Conservation (phyloP, 2,797 vertebrate species). For the Catostomus latipinnis region DNA sequence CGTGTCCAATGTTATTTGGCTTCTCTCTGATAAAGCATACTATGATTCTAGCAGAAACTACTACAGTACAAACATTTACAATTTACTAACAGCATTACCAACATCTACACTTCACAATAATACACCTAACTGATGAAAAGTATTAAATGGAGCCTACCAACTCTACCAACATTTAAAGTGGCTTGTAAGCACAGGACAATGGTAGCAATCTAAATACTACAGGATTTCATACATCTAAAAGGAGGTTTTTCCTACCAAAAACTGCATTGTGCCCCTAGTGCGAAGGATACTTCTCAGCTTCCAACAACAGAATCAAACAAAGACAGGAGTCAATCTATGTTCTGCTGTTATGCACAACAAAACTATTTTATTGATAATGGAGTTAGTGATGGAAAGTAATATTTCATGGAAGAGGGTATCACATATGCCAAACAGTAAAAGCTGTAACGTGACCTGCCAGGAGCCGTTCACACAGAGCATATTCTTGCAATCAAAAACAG, state of each 20-base stretch:
- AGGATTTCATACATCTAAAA: constrained; percentile 29
- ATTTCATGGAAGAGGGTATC: constrained; percentile 16
- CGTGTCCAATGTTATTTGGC: neutral
- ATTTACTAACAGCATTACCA: constrained; percentile 13
- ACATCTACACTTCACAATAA: constrained; percentile 29
- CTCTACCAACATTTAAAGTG: constrained; percentile 36
- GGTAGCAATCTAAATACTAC: constrained; percentile 32
- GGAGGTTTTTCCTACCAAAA: constrained; percentile 59
- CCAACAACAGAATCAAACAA: constrained; percentile 62
- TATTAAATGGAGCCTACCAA: constrained; percentile 26
- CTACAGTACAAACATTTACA: constrained; percentile 9
- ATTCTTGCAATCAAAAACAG: too few relatives aligned
- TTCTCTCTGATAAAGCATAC: constrained; percentile 20
- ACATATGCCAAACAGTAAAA: constrained; percentile 41
- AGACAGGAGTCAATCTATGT: constrained; percentile 58
- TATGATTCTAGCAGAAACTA: neutral
- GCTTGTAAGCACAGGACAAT: constrained; percentile 26
- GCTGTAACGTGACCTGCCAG: neutral
- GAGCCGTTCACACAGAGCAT: too few relatives aligned
- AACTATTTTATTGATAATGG: constrained; percentile 27
- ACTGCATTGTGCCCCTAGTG: constrained; percentile 61
- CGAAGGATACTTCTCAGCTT: constrained; percentile 63
- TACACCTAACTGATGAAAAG: constrained; percentile 25
- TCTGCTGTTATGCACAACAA: constrained; percentile 41
- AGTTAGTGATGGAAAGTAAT: constrained; percentile 27